Evolutionary conservation across 2,888 invertebrate genomes (phyloP).

Genomic region (Torymus texanus): DNA sequence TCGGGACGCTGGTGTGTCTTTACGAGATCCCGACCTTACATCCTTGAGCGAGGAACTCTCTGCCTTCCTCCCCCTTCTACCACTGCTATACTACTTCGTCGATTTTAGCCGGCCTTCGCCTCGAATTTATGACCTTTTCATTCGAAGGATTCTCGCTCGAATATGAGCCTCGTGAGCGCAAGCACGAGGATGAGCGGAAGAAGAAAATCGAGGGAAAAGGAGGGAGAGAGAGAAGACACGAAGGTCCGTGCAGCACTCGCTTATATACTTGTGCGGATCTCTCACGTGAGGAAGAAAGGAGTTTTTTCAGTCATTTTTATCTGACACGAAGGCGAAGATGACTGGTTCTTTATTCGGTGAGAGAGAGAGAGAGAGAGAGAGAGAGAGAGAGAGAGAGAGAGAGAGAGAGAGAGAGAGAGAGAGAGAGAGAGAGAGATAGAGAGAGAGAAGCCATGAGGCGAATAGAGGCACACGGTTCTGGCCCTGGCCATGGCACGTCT

Average conservation of each 20-base stretch:
- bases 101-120: slow-evolving; percentile 30
- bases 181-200: not conserved
- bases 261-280: not conserved
- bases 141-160: not conserved
- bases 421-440: too few relatives aligned
- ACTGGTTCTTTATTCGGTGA: slow-evolving; percentile 16
- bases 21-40: not conserved
- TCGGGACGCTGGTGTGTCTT: not conserved
- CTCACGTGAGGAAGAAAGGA: not conserved
- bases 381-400: not conserved
- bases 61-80: not conserved
- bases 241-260: not conserved
- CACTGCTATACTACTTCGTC: not conserved
- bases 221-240: not conserved
- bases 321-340: slow-evolving; percentile 22
- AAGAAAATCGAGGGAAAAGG: slow-evolving; percentile 1
- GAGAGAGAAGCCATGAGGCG: not conserved
- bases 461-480: slow-evolving; percentile 2
- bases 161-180: not conserved
- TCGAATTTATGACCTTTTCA: slow-evolving; percentile 39
- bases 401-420: too few relatives aligned
- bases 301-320: slow-evolving; percentile 32
- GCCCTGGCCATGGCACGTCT: slow-evolving; percentile 12
- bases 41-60: not conserved
- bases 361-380: not conserved